phyloP scores from a whole-genome alignment of 2,113 vertebrate genomes.

The Ranitomeya variabilis region DNA sequence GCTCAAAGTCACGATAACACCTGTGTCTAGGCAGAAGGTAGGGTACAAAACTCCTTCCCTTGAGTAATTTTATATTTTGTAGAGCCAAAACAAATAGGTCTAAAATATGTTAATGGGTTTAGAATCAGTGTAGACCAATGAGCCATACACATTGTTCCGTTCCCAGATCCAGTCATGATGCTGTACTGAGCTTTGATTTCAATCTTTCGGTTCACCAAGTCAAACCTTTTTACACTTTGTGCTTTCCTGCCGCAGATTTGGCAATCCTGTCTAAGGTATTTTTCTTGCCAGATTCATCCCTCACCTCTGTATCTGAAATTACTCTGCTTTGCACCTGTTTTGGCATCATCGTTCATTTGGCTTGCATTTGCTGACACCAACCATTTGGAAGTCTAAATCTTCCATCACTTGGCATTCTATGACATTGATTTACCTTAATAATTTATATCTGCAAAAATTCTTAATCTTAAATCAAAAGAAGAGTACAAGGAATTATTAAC shows the following conservation, averaged over 20 bases:
- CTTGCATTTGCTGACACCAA: neutral
- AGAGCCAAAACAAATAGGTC: constrained; percentile 21
- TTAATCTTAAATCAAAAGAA: neutral
- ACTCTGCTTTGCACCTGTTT: constrained; percentile 22
- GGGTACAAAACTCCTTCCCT: neutral
- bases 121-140: constrained; percentile 14
- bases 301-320: constrained; percentile 10
- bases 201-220: neutral
- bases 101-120: constrained; percentile 18
- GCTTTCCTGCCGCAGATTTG: constrained; percentile 2
- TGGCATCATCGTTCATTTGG: neutral
- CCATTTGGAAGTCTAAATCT: neutral
- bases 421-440: neutral
- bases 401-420: neutral
- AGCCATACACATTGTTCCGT: neutral
- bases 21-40: constrained; percentile 24
- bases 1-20: constrained; percentile 22
- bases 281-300: constrained; percentile 16
- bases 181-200: constrained; percentile 15
- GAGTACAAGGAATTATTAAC: neutral
- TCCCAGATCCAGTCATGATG: neutral
- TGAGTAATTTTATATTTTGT: neutral
- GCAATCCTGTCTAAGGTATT: neutral
- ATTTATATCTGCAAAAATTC: neutral
- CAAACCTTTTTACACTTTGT: constrained; percentile 17